Evolutionary conservation across 2,888 invertebrate genomes (phyloP), one percentile per base, ranked within the genome.

Genomic region (Rotaria macrura): DNA sequence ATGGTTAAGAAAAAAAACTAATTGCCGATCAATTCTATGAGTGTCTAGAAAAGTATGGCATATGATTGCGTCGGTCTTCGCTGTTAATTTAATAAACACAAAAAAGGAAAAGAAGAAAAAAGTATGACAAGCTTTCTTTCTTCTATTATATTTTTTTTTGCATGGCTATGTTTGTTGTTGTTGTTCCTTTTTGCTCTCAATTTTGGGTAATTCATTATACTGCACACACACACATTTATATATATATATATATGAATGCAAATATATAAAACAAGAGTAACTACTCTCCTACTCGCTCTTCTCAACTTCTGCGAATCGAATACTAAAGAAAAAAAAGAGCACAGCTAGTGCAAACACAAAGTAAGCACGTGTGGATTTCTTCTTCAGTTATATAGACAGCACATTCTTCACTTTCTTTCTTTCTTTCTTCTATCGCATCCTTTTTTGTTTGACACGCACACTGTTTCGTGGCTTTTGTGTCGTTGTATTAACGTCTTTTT

Each of bases 401-500:
- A 65, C 65, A 65, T 65, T 6, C 14, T 29, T 65, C 65, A 65
- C 65, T 65, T 65, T 65, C 34, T 57, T 57, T 5, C 38, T 25
- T 65, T 65, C 34, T 38, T 65, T 17, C 25, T 25, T 65, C 38
- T 34, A 17, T 65, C 20, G 4, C 34, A n/a, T 65, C 5, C 20
- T 29, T 57, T 65, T 65, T 65, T 65, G 65, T 65, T 65, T 65
- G 65, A 65, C 65, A 65, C 34, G 65, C 65, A 65, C 65, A 65
- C 65, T 65, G 65, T 65, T 65, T 65, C 65, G 65, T 65, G 65
- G 65, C 65, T 65, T 65, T 65, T 65, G 65, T 65, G 29, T 65
- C 34, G 29, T 34, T 65, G 65, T 65, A 29, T 65, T 34, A 34
- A 65, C 65, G 65, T 65, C 65, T 34, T 65, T 65, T 65, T 65